phyloP scores from a whole-genome alignment of 2,113 vertebrate genomes.

The Sclerurus mexicanus region DNA sequence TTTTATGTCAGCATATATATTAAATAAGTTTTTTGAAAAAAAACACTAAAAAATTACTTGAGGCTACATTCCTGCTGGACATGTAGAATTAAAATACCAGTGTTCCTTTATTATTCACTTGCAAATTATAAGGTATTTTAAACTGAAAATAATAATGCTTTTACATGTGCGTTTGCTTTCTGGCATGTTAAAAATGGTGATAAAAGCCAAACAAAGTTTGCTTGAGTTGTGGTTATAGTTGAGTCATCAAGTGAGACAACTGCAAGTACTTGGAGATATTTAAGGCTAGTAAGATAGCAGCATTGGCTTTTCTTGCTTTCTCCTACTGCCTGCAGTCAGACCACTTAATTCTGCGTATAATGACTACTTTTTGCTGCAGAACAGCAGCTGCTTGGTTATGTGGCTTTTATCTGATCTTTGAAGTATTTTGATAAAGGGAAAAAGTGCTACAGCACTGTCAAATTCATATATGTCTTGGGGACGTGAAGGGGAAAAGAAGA shows the following conservation, averaged over 20 bases:
- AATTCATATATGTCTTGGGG: neutral
- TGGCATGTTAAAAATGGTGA: neutral
- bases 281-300: neutral
- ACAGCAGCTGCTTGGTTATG: neutral
- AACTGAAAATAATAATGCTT: neutral
- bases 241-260: neutral
- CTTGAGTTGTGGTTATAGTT: neutral
- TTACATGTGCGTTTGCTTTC: neutral
- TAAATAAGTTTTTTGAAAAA: neutral
- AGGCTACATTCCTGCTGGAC: neutral
- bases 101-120: neutral
- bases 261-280: neutral
- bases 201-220: neutral
- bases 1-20: neutral
- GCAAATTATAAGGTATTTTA: neutral
- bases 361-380: neutral
- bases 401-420: neutral
- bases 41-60: neutral
- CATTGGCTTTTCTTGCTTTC: neutral
- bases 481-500: neutral
- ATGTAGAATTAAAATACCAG: neutral
- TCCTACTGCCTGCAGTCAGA: neutral
- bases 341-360: neutral
- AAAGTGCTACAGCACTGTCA: neutral
- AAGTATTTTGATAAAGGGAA: neutral